Conservation (phyloP, 2,797 vertebrate genomes). For the Podarcis siculus region DNA sequence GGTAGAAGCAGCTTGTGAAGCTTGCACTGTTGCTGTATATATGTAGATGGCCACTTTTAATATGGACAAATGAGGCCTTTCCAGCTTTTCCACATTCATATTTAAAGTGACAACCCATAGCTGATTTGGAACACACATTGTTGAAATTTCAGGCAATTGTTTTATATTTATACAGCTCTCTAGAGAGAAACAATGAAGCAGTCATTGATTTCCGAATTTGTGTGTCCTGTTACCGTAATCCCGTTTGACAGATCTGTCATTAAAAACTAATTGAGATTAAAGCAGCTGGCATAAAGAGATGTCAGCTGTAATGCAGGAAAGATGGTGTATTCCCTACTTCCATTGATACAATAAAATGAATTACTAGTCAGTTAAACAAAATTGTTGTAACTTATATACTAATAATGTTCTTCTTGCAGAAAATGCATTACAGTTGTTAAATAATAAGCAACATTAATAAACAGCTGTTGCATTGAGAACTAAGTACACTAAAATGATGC, state of each 20-base stretch:
- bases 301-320: neutral
- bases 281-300: neutral
- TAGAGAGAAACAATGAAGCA: neutral
- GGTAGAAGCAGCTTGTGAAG: neutral
- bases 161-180: neutral
- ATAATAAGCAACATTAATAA: neutral
- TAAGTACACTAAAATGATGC: neutral
- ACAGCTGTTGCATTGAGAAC: neutral
- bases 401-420: slow-evolving; percentile 3
- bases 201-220: slow-evolving; percentile 2
- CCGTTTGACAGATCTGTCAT: neutral
- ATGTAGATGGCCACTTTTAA: neutral
- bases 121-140: neutral
- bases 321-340: neutral
- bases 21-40: neutral
- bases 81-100: neutral
- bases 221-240: neutral
- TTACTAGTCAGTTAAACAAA: neutral
- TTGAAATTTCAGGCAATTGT: neutral
- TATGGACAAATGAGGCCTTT: neutral
- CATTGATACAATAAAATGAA: neutral
- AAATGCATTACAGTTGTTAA: neutral
- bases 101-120: neutral
- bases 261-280: neutral
- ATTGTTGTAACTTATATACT: neutral